Evolutionary conservation across 1,140 invertebrate species (phyloP).

Genomic region (Teleogryllus occipitalis): DNA sequence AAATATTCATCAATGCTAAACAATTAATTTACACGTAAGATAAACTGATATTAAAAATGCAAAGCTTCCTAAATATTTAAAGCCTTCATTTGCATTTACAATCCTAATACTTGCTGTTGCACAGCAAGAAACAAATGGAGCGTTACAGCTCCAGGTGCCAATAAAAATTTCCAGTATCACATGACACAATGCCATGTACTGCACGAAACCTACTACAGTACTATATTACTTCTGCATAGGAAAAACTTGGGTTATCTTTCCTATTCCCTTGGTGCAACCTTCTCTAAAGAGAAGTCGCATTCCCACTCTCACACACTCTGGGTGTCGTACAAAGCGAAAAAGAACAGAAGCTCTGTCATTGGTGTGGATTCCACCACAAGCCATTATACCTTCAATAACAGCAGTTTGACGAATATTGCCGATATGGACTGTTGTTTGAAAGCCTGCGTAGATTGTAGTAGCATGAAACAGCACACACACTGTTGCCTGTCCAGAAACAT

Average conservation of each 20-base stretch:
- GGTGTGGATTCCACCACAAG: conserved; percentile 53
- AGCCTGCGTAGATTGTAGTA: conserved; percentile 74
- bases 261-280: conserved; percentile 81
- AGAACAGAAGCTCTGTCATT: conserved; percentile 79
- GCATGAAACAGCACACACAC: conserved; percentile 79
- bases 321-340: conserved; percentile 81
- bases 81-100: neutral
- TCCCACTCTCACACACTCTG: conserved; percentile 86
- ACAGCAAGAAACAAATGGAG: neutral
- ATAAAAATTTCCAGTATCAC: neutral
- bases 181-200: neutral
- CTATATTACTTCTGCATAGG: conserved; percentile 33
- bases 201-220: neutral
- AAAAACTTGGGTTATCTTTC: conserved; percentile 81
- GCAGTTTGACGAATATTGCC: conserved; percentile 93
- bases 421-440: conserved; percentile 90
- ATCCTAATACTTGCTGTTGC: neutral
- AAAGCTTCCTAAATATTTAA: neutral
- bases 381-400: conserved; percentile 65
- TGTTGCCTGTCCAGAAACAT: conserved; percentile 56
- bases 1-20: neutral
- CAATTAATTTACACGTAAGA: neutral
- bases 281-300: conserved; percentile 80
- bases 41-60: neutral
- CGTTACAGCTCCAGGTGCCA: neutral